phyloP scores from a whole-genome alignment of 2,113 vertebrate species.

The Aptenodytes forsteri region DNA sequence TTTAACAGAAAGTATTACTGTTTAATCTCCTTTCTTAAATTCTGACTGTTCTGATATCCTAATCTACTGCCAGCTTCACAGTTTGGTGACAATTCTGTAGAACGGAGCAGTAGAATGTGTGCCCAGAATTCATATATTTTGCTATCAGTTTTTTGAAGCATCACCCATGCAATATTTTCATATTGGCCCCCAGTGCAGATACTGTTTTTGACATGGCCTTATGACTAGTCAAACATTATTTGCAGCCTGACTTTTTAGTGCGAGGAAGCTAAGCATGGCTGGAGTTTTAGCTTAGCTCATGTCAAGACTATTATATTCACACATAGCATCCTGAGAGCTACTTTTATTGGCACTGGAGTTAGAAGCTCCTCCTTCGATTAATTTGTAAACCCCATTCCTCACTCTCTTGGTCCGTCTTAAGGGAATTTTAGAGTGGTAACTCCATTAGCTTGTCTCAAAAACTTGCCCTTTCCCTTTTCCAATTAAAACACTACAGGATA shows the following conservation, averaged over 20 bases:
- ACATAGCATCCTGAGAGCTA: background rate
- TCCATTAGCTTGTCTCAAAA: background rate
- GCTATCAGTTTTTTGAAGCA: background rate
- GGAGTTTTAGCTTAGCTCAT: background rate
- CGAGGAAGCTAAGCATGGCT: background rate
- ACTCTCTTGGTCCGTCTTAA: background rate
- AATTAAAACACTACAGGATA: background rate
- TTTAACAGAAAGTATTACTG: background rate
- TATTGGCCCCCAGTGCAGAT: background rate
- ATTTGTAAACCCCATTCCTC: background rate
- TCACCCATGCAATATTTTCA: background rate
- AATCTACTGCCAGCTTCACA: background rate
- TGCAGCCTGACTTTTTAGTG: background rate
- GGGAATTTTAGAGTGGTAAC: background rate
- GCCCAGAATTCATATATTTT: background rate
- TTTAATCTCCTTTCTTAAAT: background rate
- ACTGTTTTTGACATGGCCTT: background rate
- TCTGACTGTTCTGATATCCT: background rate
- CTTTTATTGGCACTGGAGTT: background rate
- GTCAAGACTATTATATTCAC: background rate
- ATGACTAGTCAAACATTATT: background rate
- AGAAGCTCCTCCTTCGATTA: background rate
- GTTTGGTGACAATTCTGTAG: background rate
- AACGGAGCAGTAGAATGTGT: background rate
- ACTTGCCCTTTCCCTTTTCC: background rate